phyloP scores from a whole-genome alignment of 2,888 invertebrate species.

The Anarsia innoxiella region DNA sequence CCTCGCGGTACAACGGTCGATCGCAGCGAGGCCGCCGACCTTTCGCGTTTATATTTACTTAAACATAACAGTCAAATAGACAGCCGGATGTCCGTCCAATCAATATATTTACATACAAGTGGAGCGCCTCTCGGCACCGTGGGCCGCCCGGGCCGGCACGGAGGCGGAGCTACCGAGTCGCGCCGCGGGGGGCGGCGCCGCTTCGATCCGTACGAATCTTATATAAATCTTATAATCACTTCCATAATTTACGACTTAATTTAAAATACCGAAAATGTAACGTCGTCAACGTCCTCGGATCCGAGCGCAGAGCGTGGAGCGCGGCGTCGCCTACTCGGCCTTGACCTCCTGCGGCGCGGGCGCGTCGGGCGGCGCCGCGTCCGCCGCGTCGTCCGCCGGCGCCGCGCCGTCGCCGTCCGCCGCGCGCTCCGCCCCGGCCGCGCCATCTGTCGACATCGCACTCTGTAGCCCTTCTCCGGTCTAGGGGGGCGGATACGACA shows the following conservation, averaged over 20 bases:
- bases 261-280: constrained; percentile 52
- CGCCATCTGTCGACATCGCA: constrained; percentile 9
- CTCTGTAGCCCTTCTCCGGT: background rate
- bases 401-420: constrained; percentile 34
- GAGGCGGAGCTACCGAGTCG: constrained; percentile 27
- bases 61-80: constrained; percentile 67
- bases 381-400: constrained; percentile 32
- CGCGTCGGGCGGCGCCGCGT: constrained; percentile 34
- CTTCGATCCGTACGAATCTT: constrained; percentile 39
- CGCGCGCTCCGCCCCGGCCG: constrained; percentile 42
- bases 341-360: constrained; percentile 42
- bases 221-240: constrained; percentile 60
- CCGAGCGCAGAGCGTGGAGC: constrained; percentile 19
- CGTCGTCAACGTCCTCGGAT: constrained; percentile 21
- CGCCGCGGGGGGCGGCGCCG: constrained; percentile 27
- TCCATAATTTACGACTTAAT: constrained; percentile 71
- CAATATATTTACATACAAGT: constrained; percentile 65
- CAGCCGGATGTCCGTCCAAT: constrained; percentile 59
- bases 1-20: constrained; percentile 41
- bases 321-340: constrained; percentile 29
- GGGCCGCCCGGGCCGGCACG: constrained; percentile 27
- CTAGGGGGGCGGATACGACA: background rate
- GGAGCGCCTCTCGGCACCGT: constrained; percentile 41
- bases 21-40: constrained; percentile 49
- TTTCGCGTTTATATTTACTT: constrained; percentile 62